Conservation (phyloP, 2,113 vertebrate genomes). For the Catharus fuscescens region DNA sequence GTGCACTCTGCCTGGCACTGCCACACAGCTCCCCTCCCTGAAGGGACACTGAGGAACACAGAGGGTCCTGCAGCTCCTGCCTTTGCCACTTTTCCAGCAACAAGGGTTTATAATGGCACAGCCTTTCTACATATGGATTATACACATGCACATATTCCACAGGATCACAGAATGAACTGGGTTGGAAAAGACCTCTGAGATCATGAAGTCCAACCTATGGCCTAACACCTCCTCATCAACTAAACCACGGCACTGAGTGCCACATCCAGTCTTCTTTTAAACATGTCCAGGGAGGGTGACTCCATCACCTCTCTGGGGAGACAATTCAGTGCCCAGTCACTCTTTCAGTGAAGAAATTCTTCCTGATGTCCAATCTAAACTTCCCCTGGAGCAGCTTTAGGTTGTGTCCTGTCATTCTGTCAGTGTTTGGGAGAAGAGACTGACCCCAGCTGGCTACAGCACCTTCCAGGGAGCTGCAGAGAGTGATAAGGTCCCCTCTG, state of each 20-base stretch:
- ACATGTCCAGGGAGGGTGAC: background rate
- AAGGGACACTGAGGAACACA: accelerated
- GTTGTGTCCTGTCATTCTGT: background rate
- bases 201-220: background rate
- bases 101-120: background rate
- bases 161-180: background rate
- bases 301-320: background rate
- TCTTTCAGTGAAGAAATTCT: background rate
- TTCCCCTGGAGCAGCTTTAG: background rate
- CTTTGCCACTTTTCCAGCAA: background rate
- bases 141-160: background rate
- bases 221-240: background rate
- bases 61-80: background rate
- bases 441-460: accelerated
- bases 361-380: background rate
- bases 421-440: background rate
- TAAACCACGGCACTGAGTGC: background rate
- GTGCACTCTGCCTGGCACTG: accelerated
- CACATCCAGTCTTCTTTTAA: background rate
- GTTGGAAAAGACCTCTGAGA: background rate
- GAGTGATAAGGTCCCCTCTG: background rate
- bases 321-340: background rate
- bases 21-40: background rate
- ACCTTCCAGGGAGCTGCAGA: background rate
- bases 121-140: accelerated